A percentile compares a stretch with the other conserved stretches of the same genome.
These are phyloP conservation scores for Cryptus viduatorius DNA, from an alignment of 2,888 invertebrate species.

Conservation along the genomic window DNA sequence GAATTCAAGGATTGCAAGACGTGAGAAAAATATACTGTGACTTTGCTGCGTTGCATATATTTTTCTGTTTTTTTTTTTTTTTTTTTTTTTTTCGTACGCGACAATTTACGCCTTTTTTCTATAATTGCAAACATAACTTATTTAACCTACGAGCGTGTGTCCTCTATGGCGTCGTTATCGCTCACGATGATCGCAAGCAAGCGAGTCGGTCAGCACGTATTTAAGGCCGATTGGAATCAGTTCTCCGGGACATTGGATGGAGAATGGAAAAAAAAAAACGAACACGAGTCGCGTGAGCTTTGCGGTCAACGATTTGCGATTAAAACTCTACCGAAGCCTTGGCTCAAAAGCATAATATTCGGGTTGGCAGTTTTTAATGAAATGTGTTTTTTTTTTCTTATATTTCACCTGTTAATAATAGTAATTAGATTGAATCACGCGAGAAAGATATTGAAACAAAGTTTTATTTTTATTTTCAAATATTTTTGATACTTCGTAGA, in stretches of 20 bases:
- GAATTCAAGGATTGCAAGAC: background rate
- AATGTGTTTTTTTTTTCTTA: background rate
- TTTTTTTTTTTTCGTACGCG: background rate
- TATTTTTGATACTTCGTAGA: background rate
- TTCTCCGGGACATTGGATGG: conserved; percentile 12
- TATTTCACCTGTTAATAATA: background rate
- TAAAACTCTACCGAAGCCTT: conserved; percentile 11
- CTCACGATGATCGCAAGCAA: conserved; percentile 15
- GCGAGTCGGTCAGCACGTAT: conserved; percentile 31
- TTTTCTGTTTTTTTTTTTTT: background rate
- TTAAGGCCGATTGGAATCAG: conserved; percentile 57
- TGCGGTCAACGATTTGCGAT: conserved; percentile 54
- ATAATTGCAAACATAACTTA: background rate
- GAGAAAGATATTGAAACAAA: background rate
- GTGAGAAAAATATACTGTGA: background rate
- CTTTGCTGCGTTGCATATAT: background rate
- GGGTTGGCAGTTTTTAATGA: conserved; percentile 21
- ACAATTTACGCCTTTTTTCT: background rate
- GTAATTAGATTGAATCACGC: background rate
- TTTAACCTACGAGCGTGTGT: conserved; percentile 1
- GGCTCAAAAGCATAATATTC: background rate
- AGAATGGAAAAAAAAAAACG: conserved; percentile 30
- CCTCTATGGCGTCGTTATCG: conserved; percentile 13
- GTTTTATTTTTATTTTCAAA: background rate
- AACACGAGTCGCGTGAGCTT: conserved; percentile 53